Conservation (phyloP, 2,888 invertebrate species). For the Amphiduros pacificus region DNA sequence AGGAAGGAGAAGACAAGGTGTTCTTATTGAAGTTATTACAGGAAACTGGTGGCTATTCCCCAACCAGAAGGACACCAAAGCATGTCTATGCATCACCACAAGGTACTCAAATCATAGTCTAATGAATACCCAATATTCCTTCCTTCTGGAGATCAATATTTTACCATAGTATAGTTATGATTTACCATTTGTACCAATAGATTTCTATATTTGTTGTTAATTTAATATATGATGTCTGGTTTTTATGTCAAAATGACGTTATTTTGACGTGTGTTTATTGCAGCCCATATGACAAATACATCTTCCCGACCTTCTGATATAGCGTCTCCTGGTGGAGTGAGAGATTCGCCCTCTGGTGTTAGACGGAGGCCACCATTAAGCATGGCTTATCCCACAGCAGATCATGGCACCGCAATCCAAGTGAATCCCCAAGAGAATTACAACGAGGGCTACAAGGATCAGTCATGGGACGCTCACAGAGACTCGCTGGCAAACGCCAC, state of each 20-base stretch:
- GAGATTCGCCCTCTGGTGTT: no score
- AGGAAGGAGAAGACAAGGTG: conserved; percentile 21
- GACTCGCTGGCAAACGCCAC: not conserved
- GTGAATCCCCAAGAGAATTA: not conserved
- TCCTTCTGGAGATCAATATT: not conserved
- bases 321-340: no score
- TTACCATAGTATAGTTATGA: not conserved
- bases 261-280: no score
- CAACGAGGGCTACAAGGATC: conserved; percentile 5
- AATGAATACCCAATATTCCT: not conserved
- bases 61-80: no score
- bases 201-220: not conserved
- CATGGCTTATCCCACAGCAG: no score
- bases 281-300: no score
- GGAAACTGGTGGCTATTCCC: not conserved
- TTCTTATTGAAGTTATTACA: conserved; percentile 16
- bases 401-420: no score
- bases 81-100: no score
- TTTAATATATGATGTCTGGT: not conserved
- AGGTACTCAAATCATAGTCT: no score
- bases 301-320: no score
- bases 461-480: not conserved
- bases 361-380: no score
- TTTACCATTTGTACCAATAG: not conserved
- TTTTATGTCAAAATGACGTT: no score